Percentiles rank a stretch among this genome's conserved stretches.
phyloP scores from a whole-genome alignment of 2,888 invertebrate species.

The Protophormia terraenovae region DNA sequence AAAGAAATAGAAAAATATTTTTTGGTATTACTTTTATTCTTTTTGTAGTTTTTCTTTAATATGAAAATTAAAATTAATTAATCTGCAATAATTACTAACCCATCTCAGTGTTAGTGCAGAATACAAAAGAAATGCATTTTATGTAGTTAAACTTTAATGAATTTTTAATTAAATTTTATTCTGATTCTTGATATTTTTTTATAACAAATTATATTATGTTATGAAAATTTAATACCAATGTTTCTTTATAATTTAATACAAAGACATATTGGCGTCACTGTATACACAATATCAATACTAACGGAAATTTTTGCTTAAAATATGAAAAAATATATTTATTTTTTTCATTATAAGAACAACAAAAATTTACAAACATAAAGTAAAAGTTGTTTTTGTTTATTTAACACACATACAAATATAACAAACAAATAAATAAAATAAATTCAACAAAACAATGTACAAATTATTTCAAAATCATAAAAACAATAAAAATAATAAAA shows the following conservation, averaged over 20 bases:
- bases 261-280: background rate
- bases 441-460: conserved; percentile 11
- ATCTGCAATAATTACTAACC: too few species aligned
- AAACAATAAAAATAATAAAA: conserved; percentile 7
- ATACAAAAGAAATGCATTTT: too few species aligned
- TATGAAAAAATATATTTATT: background rate
- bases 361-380: background rate
- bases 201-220: too few species aligned
- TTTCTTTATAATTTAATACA: background rate
- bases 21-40: too few species aligned
- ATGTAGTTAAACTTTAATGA: too few species aligned
- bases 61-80: too few species aligned
- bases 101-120: too few species aligned
- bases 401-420: background rate
- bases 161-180: too few species aligned
- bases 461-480: conserved; percentile 15
- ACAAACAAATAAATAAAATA: background rate
- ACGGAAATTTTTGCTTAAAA: background rate
- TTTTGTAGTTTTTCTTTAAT: too few species aligned
- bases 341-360: background rate
- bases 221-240: too few species aligned
- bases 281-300: background rate
- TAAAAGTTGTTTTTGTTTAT: background rate
- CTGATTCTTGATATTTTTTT: too few species aligned
- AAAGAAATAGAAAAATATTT: too few species aligned